A percentile compares a stretch with the other conserved stretches of the same genome.
Conservation (phyloP, 1,140 invertebrate genomes). For the Bathynomus jamesi region DNA sequence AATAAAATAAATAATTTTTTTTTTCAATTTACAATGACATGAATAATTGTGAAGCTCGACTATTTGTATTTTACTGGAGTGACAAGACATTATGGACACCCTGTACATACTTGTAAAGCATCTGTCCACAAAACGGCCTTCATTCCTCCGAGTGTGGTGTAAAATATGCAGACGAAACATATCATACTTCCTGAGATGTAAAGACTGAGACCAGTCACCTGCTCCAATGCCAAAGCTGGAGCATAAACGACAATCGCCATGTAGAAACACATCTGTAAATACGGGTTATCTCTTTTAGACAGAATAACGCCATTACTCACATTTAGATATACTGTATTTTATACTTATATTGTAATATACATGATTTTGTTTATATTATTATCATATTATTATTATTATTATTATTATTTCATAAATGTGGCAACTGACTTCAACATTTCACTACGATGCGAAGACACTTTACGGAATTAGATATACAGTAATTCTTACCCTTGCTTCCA, state of each 20-base stretch:
- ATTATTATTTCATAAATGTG: not conserved
- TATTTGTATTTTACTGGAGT: too few relatives aligned
- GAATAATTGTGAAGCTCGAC: too few relatives aligned
- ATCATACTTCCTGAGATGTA: conserved; percentile 72
- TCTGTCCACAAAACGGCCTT: conserved; percentile 29
- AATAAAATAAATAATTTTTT: too few relatives aligned
- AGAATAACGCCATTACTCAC: too few relatives aligned
- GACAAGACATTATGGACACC: too few relatives aligned
- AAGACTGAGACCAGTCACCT: conserved; percentile 71
- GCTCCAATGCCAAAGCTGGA: conserved; percentile 80
- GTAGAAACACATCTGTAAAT: conserved; percentile 63
- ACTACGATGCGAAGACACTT: too few relatives aligned
- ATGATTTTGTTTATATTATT: not conserved
- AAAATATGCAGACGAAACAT: conserved; percentile 85
- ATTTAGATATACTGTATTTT: not conserved
- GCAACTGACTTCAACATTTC: too few relatives aligned
- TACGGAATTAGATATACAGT: too few relatives aligned
- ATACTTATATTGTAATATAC: not conserved
- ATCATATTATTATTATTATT: not conserved
- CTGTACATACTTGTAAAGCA: conserved; percentile 44
- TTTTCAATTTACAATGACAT: too few relatives aligned
- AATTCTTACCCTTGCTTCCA: too few relatives aligned
- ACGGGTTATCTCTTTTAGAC: too few relatives aligned
- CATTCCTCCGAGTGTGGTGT: conserved; percentile 63
- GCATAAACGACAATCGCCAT: conserved; percentile 88